A percentile compares a stretch with the other conserved stretches of the same genome.
Evolutionary conservation across 2,113 vertebrate genomes (phyloP).

Genomic region (Nerophis lumbriciformis): DNA sequence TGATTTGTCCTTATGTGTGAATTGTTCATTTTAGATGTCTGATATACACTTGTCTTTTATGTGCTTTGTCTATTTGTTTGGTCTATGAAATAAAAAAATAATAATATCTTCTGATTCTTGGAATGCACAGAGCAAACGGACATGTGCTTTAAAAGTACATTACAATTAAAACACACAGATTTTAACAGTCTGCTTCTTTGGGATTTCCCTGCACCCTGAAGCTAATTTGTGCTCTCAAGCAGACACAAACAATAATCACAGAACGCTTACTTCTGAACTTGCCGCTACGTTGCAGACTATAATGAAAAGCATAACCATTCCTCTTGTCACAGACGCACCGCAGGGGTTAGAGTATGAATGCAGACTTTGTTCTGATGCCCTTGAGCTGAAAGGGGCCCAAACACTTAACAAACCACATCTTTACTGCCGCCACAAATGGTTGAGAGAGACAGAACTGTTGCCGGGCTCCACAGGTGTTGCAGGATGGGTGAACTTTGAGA

Average conservation of each 20-base stretch:
- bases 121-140: too few species aligned
- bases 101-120: constrained; percentile 35
- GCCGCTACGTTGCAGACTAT: constrained; percentile 19
- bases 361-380: constrained; percentile 48
- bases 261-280: constrained; percentile 35
- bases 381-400: constrained; percentile 21
- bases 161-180: background rate
- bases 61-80: constrained; percentile 57
- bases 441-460: background rate
- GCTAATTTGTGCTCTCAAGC: constrained; percentile 32
- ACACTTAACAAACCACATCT: constrained; percentile 10
- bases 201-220: constrained; percentile 33
- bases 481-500: background rate
- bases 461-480: background rate
- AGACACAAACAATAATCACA: constrained; percentile 49
- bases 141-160: too few species aligned
- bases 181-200: constrained; percentile 13
- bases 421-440: constrained; percentile 10
- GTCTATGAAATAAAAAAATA: constrained; percentile 65
- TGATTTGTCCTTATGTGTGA: constrained; percentile 43
- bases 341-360: constrained; percentile 25
- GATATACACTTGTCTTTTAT: constrained; percentile 52
- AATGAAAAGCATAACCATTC: constrained; percentile 31
- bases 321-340: constrained; percentile 14
- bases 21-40: constrained; percentile 49